A percentile compares a stretch with the other conserved stretches of the same genome.
Conservation (phyloP, 2,797 vertebrate genomes). For the Acanthornis magna region DNA sequence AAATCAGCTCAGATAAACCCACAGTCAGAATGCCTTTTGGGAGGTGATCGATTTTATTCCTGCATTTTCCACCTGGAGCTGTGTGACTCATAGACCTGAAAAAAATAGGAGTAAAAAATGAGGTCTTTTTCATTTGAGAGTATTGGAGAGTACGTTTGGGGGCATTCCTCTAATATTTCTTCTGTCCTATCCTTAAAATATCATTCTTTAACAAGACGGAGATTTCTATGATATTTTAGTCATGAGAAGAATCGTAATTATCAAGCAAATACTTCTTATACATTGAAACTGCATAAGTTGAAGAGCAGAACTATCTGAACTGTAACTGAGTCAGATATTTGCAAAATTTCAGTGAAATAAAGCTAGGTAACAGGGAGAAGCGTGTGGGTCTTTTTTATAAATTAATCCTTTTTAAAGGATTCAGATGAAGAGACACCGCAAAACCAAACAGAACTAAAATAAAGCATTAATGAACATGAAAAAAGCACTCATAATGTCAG, state of each 20-base stretch:
- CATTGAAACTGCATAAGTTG: neutral
- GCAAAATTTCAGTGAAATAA: conserved; percentile 7
- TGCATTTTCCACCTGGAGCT: neutral
- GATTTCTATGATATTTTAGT: neutral
- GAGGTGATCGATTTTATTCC: neutral
- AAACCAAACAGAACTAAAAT: neutral
- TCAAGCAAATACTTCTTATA: neutral
- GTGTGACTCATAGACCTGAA: neutral
- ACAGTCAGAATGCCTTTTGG: neutral
- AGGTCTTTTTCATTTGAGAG: neutral
- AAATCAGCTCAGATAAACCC: neutral
- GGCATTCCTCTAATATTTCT: neutral
- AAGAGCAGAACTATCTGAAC: neutral
- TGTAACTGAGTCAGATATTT: neutral
- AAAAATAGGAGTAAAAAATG: neutral
- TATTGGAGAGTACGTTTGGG: neutral
- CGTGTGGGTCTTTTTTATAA: neutral
- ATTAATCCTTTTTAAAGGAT: neutral
- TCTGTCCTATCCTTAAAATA: neutral
- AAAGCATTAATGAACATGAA: conserved; percentile 32
- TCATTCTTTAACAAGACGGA: neutral
- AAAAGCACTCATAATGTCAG: neutral
- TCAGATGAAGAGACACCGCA: neutral
- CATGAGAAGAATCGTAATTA: neutral
- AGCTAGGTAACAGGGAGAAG: neutral